These are phyloP conservation scores for Momotus momota DNA, from an alignment of 2,797 vertebrate genomes.

Conservation along the genomic window DNA sequence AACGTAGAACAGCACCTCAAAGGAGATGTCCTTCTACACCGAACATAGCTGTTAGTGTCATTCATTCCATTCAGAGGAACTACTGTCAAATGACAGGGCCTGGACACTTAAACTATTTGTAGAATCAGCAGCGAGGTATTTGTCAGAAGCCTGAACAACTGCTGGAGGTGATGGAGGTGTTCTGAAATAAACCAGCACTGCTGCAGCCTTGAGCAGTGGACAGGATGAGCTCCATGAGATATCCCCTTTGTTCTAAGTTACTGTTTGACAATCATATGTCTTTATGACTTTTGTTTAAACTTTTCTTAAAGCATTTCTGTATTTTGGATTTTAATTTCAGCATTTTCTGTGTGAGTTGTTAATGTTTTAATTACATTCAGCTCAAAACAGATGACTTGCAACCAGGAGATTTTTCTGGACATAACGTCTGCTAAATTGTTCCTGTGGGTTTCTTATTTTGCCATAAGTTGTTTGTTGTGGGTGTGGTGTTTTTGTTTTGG, in stretches of 20 bases:
- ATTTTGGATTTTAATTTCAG: not conserved
- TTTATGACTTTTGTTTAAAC: not conserved
- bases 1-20: not conserved
- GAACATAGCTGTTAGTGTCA: not conserved
- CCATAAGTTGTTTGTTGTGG: not conserved
- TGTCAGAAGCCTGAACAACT: slow-evolving; percentile 9
- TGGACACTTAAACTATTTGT: not conserved
- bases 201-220: not conserved
- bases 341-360: not conserved
- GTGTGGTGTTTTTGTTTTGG: not conserved
- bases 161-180: slow-evolving; percentile 20
- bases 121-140: slow-evolving; percentile 24
- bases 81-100: not conserved
- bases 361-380: not conserved
- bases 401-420: not conserved
- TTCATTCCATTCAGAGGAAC: not conserved
- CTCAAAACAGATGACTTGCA: not conserved
- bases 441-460: not conserved
- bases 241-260: not conserved
- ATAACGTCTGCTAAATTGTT: not conserved
- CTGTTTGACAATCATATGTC: not conserved
- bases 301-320: not conserved
- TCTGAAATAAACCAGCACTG: slow-evolving; percentile 14
- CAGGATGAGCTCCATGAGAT: not conserved
- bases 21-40: not conserved